Conservation (phyloP, 2,113 vertebrate genomes). For the Illadopsis cleaveri region DNA sequence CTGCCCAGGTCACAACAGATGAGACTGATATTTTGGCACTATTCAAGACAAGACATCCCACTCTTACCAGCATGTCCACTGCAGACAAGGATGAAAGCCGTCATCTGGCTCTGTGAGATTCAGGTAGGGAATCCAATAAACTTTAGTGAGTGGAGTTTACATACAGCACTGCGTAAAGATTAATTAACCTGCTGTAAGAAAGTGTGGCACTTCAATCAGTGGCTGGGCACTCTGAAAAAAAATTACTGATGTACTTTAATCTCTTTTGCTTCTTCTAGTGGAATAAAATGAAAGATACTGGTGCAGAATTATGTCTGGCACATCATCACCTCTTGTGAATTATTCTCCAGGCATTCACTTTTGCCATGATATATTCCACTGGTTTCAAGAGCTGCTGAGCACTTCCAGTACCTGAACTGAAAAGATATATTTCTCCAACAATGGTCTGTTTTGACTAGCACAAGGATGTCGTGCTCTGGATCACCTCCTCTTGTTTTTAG, state of each 20-base stretch:
- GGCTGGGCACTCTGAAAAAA: neutral
- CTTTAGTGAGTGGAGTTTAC: neutral
- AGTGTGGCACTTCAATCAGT: neutral
- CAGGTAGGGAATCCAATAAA: neutral
- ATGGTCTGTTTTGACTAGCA: neutral
- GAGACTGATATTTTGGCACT: neutral
- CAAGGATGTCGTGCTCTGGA: neutral
- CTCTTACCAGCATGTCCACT: neutral
- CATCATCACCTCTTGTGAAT: neutral
- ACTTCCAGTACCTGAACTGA: neutral
- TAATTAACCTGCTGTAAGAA: neutral
- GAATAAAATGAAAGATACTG: neutral
- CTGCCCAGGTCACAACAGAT: neutral
- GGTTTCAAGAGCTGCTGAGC: neutral
- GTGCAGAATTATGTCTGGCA: neutral
- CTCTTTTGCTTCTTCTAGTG: neutral
- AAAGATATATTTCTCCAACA: neutral
- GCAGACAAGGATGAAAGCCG: neutral
- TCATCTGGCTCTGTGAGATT: neutral
- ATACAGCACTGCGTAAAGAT: neutral
- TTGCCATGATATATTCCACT: neutral
- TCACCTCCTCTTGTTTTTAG: neutral
- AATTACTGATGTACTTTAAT: neutral
- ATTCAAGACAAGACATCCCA: neutral
- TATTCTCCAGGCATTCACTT: neutral